These are phyloP conservation scores for Chrysocyon brachyurus DNA, from an alignment of 2,797 vertebrate genomes.

Conservation along the genomic window DNA sequence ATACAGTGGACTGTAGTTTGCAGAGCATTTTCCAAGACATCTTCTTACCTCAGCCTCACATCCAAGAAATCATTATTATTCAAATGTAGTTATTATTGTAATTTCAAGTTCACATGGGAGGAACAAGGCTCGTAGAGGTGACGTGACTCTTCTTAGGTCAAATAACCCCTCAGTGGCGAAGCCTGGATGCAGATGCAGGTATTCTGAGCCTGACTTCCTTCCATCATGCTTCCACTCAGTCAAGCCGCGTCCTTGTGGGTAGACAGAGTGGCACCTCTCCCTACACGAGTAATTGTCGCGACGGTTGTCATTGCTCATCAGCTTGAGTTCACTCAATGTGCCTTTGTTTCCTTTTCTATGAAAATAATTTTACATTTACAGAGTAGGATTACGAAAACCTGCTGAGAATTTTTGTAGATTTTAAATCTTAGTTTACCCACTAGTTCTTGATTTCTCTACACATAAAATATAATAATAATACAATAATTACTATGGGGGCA, in stretches of 20 bases:
- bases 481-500: background rate
- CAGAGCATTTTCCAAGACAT: background rate
- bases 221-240: background rate
- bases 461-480: slow-evolving; percentile 51
- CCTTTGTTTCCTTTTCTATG: slow-evolving; percentile 68
- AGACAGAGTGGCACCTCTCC: slow-evolving; percentile 67
- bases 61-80: background rate
- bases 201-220: background rate
- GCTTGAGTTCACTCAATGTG: slow-evolving; percentile 15
- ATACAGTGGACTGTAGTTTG: slow-evolving; percentile 2
- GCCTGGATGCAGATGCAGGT: background rate
- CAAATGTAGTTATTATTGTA: background rate
- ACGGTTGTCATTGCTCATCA: slow-evolving; percentile 52
- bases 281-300: slow-evolving; percentile 39
- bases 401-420: slow-evolving; percentile 24
- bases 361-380: slow-evolving; percentile 66
- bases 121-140: background rate
- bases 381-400: slow-evolving; percentile 38
- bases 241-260: background rate
- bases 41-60: background rate
- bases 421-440: slow-evolving; percentile 61
- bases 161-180: background rate
- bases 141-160: background rate
- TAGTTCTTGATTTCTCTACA: background rate
- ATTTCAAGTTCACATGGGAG: background rate